Conservation (phyloP, 2,113 vertebrate genomes). For the Pedionomus torquatus region DNA sequence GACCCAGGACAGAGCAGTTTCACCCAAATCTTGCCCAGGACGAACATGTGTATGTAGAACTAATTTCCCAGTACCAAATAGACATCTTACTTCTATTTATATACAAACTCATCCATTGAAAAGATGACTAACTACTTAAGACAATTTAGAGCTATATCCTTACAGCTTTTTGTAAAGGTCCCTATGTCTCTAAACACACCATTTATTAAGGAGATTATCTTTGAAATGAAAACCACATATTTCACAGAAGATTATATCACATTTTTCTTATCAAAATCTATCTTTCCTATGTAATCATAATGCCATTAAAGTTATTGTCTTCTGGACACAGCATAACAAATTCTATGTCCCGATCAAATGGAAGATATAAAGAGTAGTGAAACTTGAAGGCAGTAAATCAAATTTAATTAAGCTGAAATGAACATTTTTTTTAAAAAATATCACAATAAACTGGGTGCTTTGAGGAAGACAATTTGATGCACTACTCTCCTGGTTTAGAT, state of each 20-base stretch:
- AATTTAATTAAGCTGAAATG: neutral
- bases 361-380: neutral
- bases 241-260: neutral
- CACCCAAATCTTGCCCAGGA: too few species aligned
- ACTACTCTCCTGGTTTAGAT: neutral
- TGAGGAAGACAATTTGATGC: neutral
- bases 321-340: neutral
- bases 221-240: neutral
- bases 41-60: neutral
- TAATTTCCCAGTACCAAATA: neutral
- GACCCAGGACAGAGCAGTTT: too few species aligned
- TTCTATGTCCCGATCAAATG: neutral
- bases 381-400: neutral
- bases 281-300: neutral
- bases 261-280: neutral
- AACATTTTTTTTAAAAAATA: neutral
- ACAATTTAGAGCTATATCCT: neutral
- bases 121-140: neutral
- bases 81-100: neutral
- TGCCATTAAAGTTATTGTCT: neutral
- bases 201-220: neutral
- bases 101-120: neutral
- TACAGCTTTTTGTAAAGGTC: neutral
- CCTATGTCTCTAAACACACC: neutral
- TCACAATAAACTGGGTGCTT: neutral